Evolutionary conservation across 2,888 invertebrate genomes (phyloP).

Genomic region (Acleris holmiana): DNA sequence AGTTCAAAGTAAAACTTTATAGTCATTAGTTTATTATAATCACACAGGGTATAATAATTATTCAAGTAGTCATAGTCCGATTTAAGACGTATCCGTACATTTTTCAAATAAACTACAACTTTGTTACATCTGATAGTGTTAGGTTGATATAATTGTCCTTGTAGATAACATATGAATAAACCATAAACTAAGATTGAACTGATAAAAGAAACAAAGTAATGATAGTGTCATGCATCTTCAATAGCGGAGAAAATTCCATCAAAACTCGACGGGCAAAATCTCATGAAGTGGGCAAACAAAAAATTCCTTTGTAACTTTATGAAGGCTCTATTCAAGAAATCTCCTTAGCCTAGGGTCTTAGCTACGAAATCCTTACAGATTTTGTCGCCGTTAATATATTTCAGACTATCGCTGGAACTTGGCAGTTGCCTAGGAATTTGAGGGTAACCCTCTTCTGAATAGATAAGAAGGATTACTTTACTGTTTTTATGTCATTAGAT

Average conservation of each 20-base stretch:
- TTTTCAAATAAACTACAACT: no score
- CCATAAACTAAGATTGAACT: no score
- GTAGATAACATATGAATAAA: no score
- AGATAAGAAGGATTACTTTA: background rate
- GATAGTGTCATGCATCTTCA: background rate
- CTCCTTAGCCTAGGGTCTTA: constrained; percentile 11
- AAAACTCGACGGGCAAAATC: background rate
- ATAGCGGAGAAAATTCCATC: constrained; percentile 4
- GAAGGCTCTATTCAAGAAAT: constrained; percentile 32
- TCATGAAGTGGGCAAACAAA: constrained; percentile 8
- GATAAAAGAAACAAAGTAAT: no score
- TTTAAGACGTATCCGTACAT: no score
- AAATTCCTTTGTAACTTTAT: constrained; percentile 39
- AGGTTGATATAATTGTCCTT: no score
- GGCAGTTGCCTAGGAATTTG: constrained; percentile 35
- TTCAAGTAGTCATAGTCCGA: no score
- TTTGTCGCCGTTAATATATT: constrained; percentile 40
- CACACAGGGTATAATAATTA: no score
- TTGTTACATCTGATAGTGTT: no score
- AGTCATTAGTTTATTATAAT: no score
- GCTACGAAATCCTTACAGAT: constrained; percentile 43
- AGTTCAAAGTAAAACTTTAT: no score
- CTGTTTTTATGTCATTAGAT: no score
- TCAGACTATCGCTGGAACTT: constrained; percentile 39
- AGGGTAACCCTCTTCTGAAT: constrained; percentile 24